phyloP scores from a whole-genome alignment of 2,797 vertebrate genomes.

The Thripadectes ignobilis region DNA sequence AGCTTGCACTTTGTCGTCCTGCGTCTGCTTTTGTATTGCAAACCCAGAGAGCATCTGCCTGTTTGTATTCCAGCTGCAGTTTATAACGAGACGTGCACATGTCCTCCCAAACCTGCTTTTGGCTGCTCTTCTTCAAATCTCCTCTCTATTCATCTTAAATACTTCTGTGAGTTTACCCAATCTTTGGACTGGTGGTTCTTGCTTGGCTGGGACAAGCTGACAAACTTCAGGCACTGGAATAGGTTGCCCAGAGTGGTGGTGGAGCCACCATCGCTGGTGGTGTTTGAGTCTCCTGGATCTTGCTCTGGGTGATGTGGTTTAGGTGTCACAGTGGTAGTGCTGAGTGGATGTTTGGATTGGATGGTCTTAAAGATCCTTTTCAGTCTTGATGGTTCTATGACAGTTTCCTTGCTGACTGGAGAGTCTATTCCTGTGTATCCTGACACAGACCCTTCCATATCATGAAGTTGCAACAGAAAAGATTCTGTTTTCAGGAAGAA shows the following conservation, averaged over 20 bases:
- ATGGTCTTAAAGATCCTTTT: not conserved
- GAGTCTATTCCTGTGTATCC: not conserved
- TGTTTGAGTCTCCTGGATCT: not conserved
- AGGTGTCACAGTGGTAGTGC: not conserved
- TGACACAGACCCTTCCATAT: not conserved
- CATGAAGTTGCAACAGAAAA: not conserved
- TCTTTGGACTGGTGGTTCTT: not conserved
- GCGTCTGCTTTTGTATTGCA: not conserved
- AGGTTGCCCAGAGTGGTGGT: not conserved
- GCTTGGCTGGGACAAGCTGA: not conserved
- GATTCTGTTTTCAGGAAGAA: not conserved
- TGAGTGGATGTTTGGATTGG: no score
- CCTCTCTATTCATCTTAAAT: not conserved
- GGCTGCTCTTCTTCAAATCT: not conserved
- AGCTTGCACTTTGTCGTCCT: not conserved
- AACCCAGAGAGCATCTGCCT: not conserved
- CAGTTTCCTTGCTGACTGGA: not conserved
- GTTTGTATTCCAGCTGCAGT: not conserved
- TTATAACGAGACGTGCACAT: fast-evolving
- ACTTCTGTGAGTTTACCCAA: fast-evolving
- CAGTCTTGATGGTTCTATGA: not conserved
- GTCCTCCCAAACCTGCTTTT: not conserved
- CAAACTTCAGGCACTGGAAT: not conserved
- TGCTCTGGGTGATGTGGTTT: not conserved
- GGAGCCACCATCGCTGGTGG: not conserved